Evolutionary conservation across 2,888 invertebrate species (phyloP).

Genomic region (Lampropteryx suffumata): DNA sequence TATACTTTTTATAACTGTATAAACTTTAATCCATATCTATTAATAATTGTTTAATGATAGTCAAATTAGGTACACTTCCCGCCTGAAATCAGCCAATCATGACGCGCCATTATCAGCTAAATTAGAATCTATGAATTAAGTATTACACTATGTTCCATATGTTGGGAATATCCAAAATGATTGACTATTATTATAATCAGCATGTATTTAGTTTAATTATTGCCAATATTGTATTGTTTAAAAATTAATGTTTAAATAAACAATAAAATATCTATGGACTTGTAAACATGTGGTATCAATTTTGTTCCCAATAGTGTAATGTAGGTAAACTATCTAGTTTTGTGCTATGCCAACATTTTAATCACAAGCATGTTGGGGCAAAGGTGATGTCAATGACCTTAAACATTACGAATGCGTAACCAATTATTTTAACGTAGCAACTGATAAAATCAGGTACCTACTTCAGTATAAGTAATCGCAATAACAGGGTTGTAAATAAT

Average conservation of each 20-base stretch:
- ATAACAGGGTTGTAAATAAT: no score
- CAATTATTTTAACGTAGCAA: no score
- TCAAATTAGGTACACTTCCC: not conserved
- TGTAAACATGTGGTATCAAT: constrained; percentile 31
- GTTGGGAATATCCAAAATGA: constrained; percentile 6
- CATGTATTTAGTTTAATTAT: constrained; percentile 39
- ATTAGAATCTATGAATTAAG: no score
- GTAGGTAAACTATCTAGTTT: constrained; percentile 2
- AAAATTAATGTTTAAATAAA: constrained; percentile 43
- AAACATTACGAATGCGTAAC: not conserved
- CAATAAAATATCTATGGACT: constrained; percentile 43
- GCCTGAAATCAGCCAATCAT: constrained; percentile 4
- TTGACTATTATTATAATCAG: constrained; percentile 27
- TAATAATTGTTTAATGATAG: not conserved
- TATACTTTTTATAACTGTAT: not conserved
- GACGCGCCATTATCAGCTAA: constrained; percentile 9
- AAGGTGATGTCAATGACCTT: constrained; percentile 8
- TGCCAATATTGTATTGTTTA: constrained; percentile 38
- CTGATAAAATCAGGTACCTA: no score
- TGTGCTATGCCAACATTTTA: constrained; percentile 11
- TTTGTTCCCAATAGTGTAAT: constrained; percentile 13
- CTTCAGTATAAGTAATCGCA: no score
- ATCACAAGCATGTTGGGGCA: not conserved
- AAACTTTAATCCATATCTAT: constrained; percentile 10
- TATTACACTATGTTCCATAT: no score